Percentiles rank a stretch among this genome's conserved stretches.
These are phyloP conservation scores for Heterocephalus glaber DNA, from an alignment of 2,113 vertebrate genomes.

Conservation along the genomic window DNA sequence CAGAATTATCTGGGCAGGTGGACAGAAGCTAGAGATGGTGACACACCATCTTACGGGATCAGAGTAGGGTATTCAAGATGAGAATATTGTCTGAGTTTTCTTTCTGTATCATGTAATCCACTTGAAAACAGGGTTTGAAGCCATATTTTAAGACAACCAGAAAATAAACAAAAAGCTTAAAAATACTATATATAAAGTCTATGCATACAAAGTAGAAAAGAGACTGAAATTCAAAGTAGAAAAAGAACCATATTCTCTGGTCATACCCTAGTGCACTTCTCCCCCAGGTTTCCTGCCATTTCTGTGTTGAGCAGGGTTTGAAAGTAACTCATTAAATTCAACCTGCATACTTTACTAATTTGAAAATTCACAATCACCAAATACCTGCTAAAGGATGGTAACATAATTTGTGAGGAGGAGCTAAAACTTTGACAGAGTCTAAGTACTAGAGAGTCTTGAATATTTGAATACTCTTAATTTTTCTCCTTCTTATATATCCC, in stretches of 20 bases:
- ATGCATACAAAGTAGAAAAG: not conserved
- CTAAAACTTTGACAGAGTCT: not conserved
- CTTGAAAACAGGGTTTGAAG: not conserved
- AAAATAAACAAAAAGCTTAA: not conserved
- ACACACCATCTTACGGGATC: not conserved
- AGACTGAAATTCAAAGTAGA: not conserved
- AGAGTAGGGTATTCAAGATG: not conserved
- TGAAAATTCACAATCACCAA: not conserved
- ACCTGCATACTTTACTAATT: not conserved
- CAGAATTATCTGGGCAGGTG: not conserved
- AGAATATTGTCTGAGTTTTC: not conserved
- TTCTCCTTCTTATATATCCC: not conserved
- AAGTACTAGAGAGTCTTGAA: not conserved
- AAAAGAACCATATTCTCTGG: not conserved
- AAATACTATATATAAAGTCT: not conserved
- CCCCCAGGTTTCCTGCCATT: accelerated
- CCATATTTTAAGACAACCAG: not conserved
- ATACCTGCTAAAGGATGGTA: not conserved
- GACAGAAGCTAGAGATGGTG: not conserved
- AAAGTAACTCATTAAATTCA: not conserved
- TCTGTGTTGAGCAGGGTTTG: not conserved
- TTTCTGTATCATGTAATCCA: not conserved
- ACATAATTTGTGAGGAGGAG: not conserved
- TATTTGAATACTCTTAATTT: not conserved
- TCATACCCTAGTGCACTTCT: not conserved